Evolutionary conservation across 2,113 vertebrate genomes (phyloP).

Genomic region (Aspidoscelis tigris): DNA sequence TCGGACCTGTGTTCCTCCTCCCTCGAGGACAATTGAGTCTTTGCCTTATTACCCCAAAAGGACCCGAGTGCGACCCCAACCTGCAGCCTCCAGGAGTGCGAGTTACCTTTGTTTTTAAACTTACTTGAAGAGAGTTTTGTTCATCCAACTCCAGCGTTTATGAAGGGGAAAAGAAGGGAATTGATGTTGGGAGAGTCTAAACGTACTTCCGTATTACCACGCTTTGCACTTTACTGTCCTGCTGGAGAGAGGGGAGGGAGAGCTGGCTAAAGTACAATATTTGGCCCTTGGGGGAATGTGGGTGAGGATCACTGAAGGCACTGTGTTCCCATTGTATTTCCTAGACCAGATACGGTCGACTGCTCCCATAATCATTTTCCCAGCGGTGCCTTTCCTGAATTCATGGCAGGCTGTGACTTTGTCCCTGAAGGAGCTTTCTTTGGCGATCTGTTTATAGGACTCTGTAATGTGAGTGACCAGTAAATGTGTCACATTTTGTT

Average conservation of each 20-base stretch:
- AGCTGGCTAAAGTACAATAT: background rate
- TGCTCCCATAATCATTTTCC: background rate
- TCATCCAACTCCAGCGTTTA: background rate
- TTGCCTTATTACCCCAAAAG: conserved; percentile 68
- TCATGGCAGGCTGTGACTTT: conserved; percentile 6
- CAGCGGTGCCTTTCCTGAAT: conserved; percentile 22
- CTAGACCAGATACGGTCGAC: background rate
- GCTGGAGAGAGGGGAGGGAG: fast-evolving
- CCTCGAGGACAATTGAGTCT: conserved; percentile 61
- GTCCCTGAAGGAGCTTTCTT: background rate
- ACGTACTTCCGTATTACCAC: background rate
- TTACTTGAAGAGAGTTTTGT: conserved; percentile 58
- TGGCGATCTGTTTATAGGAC: background rate
- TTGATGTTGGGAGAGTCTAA: background rate
- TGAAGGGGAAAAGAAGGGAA: background rate
- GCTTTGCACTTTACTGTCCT: conserved; percentile 15
- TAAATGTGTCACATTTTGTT: background rate
- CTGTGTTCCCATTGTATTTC: background rate
- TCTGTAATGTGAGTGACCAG: conserved; percentile 11
- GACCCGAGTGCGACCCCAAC: conserved; percentile 40
- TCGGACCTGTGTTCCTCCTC: conserved; percentile 55
- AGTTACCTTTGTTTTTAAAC: conserved; percentile 21
- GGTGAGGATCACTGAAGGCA: background rate
- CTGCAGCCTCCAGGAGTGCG: conserved; percentile 29
- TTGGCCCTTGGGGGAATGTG: fast-evolving